phyloP scores from a whole-genome alignment of 2,797 vertebrate species.

The Strix occidentalis region DNA sequence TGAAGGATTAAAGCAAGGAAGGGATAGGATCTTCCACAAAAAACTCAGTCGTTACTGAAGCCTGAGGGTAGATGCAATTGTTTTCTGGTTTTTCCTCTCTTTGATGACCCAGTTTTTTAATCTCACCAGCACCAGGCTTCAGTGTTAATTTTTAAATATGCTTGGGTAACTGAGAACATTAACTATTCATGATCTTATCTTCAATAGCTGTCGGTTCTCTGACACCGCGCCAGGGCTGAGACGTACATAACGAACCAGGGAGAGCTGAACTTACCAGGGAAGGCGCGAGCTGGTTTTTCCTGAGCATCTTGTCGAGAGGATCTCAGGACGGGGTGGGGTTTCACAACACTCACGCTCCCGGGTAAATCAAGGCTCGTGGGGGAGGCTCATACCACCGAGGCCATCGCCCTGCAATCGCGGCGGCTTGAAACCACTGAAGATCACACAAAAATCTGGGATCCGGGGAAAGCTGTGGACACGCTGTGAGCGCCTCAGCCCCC shows the following conservation, averaged over 20 bases:
- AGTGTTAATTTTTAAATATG: conserved; percentile 64
- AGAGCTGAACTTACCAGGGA: neutral
- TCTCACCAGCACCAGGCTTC: conserved; percentile 36
- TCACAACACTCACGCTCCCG: neutral
- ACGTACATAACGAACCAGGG: neutral
- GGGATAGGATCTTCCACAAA: neutral
- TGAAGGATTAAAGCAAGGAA: conserved; percentile 14
- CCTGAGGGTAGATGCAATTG: conserved; percentile 38
- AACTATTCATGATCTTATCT: conserved; percentile 60
- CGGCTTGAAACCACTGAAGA: neutral
- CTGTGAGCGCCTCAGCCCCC: neutral
- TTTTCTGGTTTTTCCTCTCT: conserved; percentile 21
- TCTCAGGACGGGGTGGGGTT: neutral
- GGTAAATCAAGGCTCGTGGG: neutral
- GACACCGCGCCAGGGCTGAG: neutral
- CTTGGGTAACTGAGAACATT: conserved; percentile 57
- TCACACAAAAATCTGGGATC: neutral
- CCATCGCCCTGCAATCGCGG: neutral
- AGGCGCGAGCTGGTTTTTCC: conserved; percentile 47
- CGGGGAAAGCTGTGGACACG: neutral
- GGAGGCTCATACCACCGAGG: neutral
- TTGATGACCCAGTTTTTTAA: conserved; percentile 60
- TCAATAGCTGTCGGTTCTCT: conserved; percentile 2
- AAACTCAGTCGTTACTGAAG: conserved; percentile 13
- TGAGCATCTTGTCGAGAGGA: neutral